Evolutionary conservation across 1,140 invertebrate genomes (phyloP), one percentile per base, ranked within the genome.

Genomic region (Matsumurasca onukii): DNA sequence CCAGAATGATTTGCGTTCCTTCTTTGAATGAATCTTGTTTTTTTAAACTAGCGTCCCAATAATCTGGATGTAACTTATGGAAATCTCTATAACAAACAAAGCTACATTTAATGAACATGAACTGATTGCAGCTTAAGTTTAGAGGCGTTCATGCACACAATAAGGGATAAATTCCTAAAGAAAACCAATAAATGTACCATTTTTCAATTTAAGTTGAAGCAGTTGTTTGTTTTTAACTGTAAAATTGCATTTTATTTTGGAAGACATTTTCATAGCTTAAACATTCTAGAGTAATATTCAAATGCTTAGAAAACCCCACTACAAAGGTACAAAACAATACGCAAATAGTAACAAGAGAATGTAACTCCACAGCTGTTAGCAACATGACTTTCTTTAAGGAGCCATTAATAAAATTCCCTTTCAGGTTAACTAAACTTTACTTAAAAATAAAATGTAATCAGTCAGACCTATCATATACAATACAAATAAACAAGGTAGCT

Each of bases 51-150:
- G 15, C 2, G 25, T 59, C 55, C 55, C 55, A 59, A 24, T 59
- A 59, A 5, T 59, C 30, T 25, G 22, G 55, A 29, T 59, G 55
- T 13, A 59, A n/a, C 55, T 59, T 59, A 27, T 59, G 30, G n/a
- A 59, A 59, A 24, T 59, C 55, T 29, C 55, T 59, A 27, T 59
- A 59, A 59, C 15, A 52, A 5, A 52, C 12, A 52, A 5, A 5
- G 17, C 34, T 9, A 39, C 34, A 39, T 39, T 39, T 39, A 39
- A 39, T 9, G 5, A 39, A 39, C 5, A 5, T 39, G 5, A 39
- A 39, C 5, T 9, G 5, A 5, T 9, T 39, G 34, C 17, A 39
- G 17, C 5, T 39, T 9, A 39, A 39, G 17, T 17, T 17, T 39
- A 5, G 5, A 39, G n/a, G n/a, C n/a, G n/a, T n/a, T n/a, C n/a